A percentile compares a stretch with the other conserved stretches of the same genome.
phyloP scores from a whole-genome alignment of 2,888 invertebrate species.

The Cataglyphis livida region DNA sequence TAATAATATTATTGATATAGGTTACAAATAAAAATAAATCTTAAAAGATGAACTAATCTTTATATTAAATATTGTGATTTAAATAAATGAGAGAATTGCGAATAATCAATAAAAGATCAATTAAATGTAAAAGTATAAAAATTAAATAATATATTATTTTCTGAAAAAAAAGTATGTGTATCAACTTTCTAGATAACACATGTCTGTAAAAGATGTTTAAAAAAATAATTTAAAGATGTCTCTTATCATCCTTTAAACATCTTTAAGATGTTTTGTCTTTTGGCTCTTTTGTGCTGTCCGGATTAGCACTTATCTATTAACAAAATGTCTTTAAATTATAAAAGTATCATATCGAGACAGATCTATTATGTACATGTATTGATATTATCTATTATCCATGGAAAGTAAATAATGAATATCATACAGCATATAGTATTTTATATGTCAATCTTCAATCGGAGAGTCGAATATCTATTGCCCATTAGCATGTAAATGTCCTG shows the following conservation, averaged over 20 bases:
- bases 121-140: background rate
- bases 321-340: conserved; percentile 20
- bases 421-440: conserved; percentile 16
- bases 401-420: conserved; percentile 3
- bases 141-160: background rate
- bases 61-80: background rate
- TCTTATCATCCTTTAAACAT: too few relatives aligned
- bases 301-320: background rate
- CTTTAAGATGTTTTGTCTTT: too few relatives aligned
- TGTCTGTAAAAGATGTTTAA: too few relatives aligned
- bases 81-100: background rate
- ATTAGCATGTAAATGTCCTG: background rate
- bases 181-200: background rate
- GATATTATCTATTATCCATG: conserved; percentile 5
- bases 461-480: background rate
- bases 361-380: background rate
- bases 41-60: background rate
- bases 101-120: background rate
- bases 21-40: background rate
- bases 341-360: background rate
- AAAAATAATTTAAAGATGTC: too few relatives aligned
- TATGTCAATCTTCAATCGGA: conserved; percentile 8
- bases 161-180: background rate
- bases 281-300: too few relatives aligned
- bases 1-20: background rate